These are phyloP conservation scores for Syngnathus scovelli DNA, from an alignment of 2,113 vertebrate genomes.

Conservation along the genomic window DNA sequence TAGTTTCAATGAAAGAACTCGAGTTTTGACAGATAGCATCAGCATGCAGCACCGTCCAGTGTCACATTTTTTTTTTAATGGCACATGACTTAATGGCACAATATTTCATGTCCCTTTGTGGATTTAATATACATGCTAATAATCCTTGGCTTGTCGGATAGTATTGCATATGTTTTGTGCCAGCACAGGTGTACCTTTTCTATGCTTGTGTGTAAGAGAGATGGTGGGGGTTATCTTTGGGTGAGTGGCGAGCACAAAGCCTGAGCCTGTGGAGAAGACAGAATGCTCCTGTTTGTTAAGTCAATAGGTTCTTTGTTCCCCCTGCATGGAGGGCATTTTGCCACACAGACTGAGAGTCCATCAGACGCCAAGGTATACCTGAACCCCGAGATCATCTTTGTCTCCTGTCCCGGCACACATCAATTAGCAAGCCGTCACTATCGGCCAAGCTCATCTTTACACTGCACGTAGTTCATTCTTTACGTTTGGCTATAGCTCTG, in stretches of 20 bases:
- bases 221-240: neutral
- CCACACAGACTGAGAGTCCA: constrained; percentile 48
- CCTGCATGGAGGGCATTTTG: constrained; percentile 52
- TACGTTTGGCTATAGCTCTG: neutral
- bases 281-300: constrained; percentile 55
- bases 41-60: too few relatives aligned
- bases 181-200: constrained; percentile 23
- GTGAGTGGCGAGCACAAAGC: constrained; percentile 48
- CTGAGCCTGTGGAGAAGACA: constrained; percentile 55
- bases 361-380: constrained; percentile 36
- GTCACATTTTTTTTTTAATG: too few relatives aligned
- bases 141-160: neutral
- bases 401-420: constrained; percentile 15
- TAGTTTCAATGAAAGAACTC: too few relatives aligned
- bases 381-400: constrained; percentile 25
- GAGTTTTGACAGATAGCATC: too few relatives aligned
- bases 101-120: neutral
- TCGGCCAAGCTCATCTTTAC: constrained; percentile 9
- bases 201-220: constrained; percentile 8
- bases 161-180: neutral
- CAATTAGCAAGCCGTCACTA: constrained; percentile 13
- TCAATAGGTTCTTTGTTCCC: constrained; percentile 66
- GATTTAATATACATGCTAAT: neutral
- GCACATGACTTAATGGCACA: too few relatives aligned
- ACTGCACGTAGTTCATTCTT: neutral